Evolutionary conservation across 2,888 invertebrate species (phyloP).

Genomic region (Ochropleura plecta): DNA sequence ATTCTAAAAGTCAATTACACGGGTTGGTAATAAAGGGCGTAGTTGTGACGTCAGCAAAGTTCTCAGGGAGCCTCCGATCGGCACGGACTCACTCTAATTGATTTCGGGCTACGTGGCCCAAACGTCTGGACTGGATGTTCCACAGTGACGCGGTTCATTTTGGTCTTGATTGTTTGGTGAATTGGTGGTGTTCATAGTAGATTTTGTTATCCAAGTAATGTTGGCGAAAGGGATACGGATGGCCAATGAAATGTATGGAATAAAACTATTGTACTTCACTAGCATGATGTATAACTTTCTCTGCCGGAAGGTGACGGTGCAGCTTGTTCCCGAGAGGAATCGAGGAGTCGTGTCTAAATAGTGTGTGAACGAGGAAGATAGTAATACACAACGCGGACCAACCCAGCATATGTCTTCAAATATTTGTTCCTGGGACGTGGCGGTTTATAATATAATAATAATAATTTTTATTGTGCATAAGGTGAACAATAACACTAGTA

Average conservation of each 20-base stretch:
- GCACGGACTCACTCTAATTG: constrained; percentile 66
- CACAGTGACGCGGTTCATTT: constrained; percentile 55
- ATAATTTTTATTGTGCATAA: too few relatives aligned
- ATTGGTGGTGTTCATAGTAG: constrained; percentile 24
- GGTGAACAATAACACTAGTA: too few relatives aligned
- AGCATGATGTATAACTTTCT: neutral
- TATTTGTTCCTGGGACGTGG: neutral
- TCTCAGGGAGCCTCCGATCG: constrained; percentile 57
- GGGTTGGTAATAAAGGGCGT: constrained; percentile 64
- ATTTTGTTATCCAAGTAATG: neutral
- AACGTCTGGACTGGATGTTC: constrained; percentile 48
- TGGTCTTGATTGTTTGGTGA: constrained; percentile 43
- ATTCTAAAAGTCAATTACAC: constrained; percentile 69
- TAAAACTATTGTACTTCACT: neutral
- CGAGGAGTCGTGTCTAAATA: too few relatives aligned
- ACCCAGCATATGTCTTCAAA: neutral
- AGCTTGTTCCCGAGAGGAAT: neutral
- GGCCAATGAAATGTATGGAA: too few relatives aligned
- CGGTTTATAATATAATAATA: too few relatives aligned
- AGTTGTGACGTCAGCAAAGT: constrained; percentile 66
- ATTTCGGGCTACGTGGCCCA: constrained; percentile 60
- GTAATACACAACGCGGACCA: neutral
- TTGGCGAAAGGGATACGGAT: neutral
- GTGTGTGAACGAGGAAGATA: too few relatives aligned
- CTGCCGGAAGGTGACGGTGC: neutral